Evolutionary conservation across 2,797 vertebrate genomes (phyloP).

Genomic region (Neosalanx taihuensis): DNA sequence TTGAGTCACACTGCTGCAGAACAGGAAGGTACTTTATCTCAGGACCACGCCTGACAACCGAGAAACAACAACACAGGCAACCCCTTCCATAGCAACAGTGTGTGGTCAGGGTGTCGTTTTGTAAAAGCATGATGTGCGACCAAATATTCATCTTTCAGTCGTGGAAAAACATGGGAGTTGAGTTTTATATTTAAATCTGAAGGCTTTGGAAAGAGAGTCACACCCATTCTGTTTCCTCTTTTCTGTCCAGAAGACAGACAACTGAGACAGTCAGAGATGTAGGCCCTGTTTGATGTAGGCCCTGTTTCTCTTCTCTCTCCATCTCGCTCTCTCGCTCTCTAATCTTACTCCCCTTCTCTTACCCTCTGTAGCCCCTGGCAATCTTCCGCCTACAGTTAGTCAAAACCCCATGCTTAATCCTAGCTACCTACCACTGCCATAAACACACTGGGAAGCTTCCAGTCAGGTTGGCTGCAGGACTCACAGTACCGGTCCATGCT

Average conservation of each 20-base stretch:
- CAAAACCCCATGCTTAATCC: constrained; percentile 6
- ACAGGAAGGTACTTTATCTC: neutral
- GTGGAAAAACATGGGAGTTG: no score
- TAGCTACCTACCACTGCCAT: constrained; percentile 3
- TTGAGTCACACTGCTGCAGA: neutral
- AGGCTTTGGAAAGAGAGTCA: no score
- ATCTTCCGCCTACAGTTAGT: neutral
- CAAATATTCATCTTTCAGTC: no score
- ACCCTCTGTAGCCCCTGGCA: neutral
- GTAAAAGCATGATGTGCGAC: neutral
- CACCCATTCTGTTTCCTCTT: neutral
- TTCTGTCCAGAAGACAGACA: neutral
- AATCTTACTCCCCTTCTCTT: neutral
- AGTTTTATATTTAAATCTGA: no score
- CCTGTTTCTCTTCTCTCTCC: neutral
- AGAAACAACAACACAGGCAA: neutral
- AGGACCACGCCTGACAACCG: neutral
- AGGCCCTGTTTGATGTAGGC: neutral
- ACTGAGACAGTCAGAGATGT: no score
- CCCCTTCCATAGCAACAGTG: neutral
- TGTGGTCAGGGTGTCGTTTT: neutral
- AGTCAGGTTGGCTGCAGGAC: neutral
- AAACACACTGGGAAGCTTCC: neutral
- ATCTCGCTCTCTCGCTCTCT: neutral
- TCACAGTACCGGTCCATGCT: neutral